phyloP scores from a whole-genome alignment of 2,797 vertebrate genomes.

The Gymnocypris eckloni region DNA sequence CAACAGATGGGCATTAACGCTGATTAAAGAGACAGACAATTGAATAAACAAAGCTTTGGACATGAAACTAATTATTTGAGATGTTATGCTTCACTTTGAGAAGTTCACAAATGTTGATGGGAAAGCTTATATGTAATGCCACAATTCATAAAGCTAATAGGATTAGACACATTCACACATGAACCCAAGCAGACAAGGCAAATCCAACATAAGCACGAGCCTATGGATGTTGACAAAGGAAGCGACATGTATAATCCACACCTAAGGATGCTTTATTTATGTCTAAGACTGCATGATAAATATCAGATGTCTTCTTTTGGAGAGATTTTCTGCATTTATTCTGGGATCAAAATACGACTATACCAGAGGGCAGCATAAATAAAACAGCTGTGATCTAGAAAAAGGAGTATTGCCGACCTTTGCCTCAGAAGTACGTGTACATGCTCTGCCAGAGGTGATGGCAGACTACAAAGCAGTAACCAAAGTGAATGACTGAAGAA shows the following conservation, averaged over 20 bases:
- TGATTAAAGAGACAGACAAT: constrained; percentile 50
- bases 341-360: not conserved
- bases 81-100: constrained; percentile 48
- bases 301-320: not conserved
- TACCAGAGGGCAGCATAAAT: constrained; percentile 26
- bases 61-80: constrained; percentile 52
- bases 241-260: constrained; percentile 32
- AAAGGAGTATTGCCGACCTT: constrained; percentile 12
- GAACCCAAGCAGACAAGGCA: constrained; percentile 4
- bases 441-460: constrained; percentile 17
- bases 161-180: constrained; percentile 45
- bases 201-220: constrained; percentile 21
- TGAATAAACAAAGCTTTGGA: constrained; percentile 48
- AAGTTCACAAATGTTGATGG: constrained; percentile 50
- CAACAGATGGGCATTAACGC: constrained; percentile 53
- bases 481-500: constrained; percentile 34
- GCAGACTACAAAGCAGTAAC: constrained; percentile 11
- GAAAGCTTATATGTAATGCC: constrained; percentile 28
- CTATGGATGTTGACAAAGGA: constrained; percentile 16
- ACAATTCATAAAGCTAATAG: constrained; percentile 42
- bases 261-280: not conserved
- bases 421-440: constrained; percentile 8
- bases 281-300: not conserved
- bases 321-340: constrained; percentile 3
- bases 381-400: constrained; percentile 23